phyloP scores from a whole-genome alignment of 2,888 invertebrate species.

The Danaus chrysippus region DNA sequence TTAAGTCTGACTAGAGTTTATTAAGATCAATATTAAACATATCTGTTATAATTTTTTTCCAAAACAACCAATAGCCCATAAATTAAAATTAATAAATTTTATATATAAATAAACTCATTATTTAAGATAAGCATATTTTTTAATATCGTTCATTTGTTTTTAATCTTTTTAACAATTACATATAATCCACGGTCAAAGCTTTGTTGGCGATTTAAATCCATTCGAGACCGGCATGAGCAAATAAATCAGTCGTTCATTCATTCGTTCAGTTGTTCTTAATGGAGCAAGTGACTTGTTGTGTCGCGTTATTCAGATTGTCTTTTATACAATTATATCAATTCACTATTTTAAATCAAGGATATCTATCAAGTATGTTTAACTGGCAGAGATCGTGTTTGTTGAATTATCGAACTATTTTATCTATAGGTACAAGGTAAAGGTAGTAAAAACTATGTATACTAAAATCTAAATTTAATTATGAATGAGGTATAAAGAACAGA shows the following conservation, averaged over 20 bases:
- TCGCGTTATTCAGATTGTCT: constrained; percentile 11
- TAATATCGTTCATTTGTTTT: constrained; percentile 32
- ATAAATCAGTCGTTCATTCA: constrained; percentile 57
- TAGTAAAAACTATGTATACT: too few relatives aligned
- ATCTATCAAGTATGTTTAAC: too few relatives aligned
- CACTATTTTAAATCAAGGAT: too few relatives aligned
- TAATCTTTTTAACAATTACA: constrained; percentile 59
- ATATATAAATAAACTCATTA: constrained; percentile 10
- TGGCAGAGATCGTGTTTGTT: too few relatives aligned
- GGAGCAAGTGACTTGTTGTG: constrained; percentile 25
- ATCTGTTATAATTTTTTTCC: neutral
- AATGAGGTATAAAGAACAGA: too few relatives aligned
- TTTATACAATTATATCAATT: neutral
- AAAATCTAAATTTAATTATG: too few relatives aligned
- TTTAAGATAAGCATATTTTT: constrained; percentile 18
- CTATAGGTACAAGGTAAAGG: too few relatives aligned
- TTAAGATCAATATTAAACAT: neutral
- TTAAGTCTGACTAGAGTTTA: neutral
- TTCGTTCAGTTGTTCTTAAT: constrained; percentile 25
- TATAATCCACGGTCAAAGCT: constrained; percentile 61
- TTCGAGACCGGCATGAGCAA: constrained; percentile 47
- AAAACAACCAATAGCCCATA: neutral
- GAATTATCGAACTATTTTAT: too few relatives aligned
- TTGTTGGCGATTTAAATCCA: constrained; percentile 60
- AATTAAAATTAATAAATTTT: neutral